Evolutionary conservation across 2,113 vertebrate genomes (phyloP).

Genomic region (Scatophagus argus): DNA sequence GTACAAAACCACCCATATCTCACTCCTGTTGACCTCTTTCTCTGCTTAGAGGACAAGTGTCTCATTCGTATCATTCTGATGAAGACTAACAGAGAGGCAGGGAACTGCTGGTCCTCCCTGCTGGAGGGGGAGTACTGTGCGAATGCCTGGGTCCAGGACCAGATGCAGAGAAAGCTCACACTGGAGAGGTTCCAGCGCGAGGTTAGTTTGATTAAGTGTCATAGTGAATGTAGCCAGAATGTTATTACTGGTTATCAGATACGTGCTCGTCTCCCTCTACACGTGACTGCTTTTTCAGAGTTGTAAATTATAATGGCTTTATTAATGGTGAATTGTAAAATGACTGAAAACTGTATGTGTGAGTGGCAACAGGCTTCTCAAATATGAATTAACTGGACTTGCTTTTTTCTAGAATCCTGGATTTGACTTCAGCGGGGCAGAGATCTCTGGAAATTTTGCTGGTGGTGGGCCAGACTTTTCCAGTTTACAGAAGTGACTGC

Average conservation of each 20-base stretch:
- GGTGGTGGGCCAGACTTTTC: constrained; percentile 97
- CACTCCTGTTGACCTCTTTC: not conserved
- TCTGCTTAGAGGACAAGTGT: constrained; percentile 91
- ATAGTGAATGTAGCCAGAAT: not conserved
- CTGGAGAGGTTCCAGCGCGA: constrained; percentile 97
- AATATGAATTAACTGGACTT: not conserved
- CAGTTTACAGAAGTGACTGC: constrained; percentile 84
- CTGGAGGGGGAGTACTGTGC: constrained; percentile 93
- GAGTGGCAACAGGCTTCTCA: not conserved
- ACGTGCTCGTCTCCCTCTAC: not conserved
- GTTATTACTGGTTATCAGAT: not conserved
- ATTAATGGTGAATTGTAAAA: not conserved
- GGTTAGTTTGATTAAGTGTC: constrained; percentile 76
- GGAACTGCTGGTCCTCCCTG: constrained; percentile 96
- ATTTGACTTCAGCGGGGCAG: constrained; percentile 98
- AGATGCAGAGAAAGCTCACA: constrained; percentile 98
- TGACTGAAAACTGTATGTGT: not conserved
- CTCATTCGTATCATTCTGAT: constrained; percentile 93
- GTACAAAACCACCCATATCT: not conserved
- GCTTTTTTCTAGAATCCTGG: constrained; percentile 90
- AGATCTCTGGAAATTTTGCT: constrained; percentile 97
- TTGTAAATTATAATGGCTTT: not conserved
- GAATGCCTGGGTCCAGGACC: constrained; percentile 95
- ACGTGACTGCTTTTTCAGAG: too few species aligned
- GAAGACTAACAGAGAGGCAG: constrained; percentile 95